Percentiles rank a stretch among this genome's conserved stretches.
phyloP scores from a whole-genome alignment of 2,113 vertebrate species.

The Pseudorasbora parva region DNA sequence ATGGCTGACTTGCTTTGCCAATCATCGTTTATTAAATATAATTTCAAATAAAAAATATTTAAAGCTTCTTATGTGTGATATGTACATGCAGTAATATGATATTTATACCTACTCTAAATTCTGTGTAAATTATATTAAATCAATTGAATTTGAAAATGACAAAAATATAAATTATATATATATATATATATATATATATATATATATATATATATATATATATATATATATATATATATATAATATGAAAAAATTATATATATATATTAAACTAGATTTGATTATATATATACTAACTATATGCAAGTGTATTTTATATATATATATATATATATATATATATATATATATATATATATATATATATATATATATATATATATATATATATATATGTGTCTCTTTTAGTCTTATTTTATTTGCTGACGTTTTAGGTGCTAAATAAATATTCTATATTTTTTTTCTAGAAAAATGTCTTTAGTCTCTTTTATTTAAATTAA shows the following conservation, averaged over 20 bases:
- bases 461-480: neutral
- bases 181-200: too few relatives aligned
- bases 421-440: neutral
- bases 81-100: neutral
- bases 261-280: too few relatives aligned
- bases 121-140: neutral
- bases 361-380: too few relatives aligned
- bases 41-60: constrained; percentile 1
- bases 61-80: neutral
- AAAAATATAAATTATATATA: neutral
- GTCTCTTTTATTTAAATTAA: neutral
- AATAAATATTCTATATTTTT: neutral
- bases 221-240: neutral
- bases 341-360: too few relatives aligned
- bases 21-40: neutral
- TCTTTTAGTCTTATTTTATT: neutral
- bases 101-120: neutral
- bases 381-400: too few relatives aligned
- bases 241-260: too few relatives aligned
- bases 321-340: too few relatives aligned
- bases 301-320: too few relatives aligned
- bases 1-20: neutral
- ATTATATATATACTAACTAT: too few relatives aligned
- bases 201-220: too few relatives aligned
- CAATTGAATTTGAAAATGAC: neutral